Evolutionary conservation across 2,113 vertebrate species (phyloP).

Genomic region (Oenanthe melanoleuca): DNA sequence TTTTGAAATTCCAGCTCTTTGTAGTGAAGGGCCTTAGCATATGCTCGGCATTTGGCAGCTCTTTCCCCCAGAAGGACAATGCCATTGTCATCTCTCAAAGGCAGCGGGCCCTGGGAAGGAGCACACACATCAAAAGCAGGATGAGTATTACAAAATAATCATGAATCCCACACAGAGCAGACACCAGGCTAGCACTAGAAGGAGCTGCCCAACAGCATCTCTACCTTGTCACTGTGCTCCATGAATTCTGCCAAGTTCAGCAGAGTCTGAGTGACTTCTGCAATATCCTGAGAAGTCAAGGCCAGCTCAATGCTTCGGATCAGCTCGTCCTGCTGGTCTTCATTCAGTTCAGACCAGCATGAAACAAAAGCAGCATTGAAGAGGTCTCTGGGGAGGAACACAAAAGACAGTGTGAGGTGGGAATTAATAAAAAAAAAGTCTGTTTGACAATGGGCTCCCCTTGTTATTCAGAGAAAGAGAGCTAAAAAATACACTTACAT

Average conservation of each 20-base stretch:
- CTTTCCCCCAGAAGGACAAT: conserved; percentile 94
- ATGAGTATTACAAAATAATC: background rate
- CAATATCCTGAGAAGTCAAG: conserved; percentile 96
- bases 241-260: conserved; percentile 98
- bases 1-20: conserved; percentile 99
- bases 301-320: conserved; percentile 97
- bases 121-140: background rate
- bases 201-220: background rate
- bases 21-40: conserved; percentile 97
- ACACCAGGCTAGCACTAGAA: background rate
- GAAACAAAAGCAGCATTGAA: conserved; percentile 98
- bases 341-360: conserved; percentile 97
- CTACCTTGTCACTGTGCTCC: conserved; percentile 99
- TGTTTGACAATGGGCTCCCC: background rate
- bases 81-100: conserved; percentile 95
- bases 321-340: conserved; percentile 97
- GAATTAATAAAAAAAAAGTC: background rate
- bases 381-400: conserved; percentile 82
- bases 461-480: background rate
- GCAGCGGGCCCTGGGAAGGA: conserved; percentile 87
- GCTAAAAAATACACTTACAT: background rate
- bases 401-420: background rate
- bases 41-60: conserved; percentile 95
- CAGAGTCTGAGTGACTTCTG: conserved; percentile 96
- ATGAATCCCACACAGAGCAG: background rate